These are phyloP conservation scores for Momotus momota DNA, from an alignment of 2,797 vertebrate species.

Conservation along the genomic window DNA sequence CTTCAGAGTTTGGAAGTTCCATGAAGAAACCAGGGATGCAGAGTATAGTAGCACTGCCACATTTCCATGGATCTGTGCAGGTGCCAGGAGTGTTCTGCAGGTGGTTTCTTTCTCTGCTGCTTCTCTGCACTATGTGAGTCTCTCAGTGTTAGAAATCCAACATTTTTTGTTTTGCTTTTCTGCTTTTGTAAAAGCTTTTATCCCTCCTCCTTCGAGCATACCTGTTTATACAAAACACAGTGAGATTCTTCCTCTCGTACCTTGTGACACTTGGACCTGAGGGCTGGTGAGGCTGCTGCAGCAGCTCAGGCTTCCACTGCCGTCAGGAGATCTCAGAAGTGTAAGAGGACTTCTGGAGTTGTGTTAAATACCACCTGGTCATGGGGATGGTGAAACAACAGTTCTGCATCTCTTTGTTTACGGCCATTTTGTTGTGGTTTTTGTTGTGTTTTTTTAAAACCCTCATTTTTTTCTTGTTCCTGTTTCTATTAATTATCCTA, in stretches of 20 bases:
- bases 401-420: background rate
- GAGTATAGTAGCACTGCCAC: background rate
- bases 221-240: background rate
- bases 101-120: background rate
- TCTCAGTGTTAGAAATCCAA: background rate
- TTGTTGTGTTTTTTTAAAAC: background rate
- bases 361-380: background rate
- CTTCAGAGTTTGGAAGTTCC: background rate
- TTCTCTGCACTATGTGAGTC: background rate
- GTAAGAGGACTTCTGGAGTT: background rate
- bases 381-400: background rate
- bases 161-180: background rate
- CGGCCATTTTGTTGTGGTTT: background rate
- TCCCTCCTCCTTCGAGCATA: accelerated
- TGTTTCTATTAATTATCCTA: background rate
- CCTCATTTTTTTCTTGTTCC: background rate
- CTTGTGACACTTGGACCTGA: background rate
- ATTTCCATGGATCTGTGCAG: background rate
- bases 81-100: background rate
- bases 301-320: background rate
- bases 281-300: background rate
- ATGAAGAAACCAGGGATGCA: background rate
- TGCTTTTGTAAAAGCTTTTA: background rate
- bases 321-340: background rate
- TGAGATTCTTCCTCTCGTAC: background rate